Evolutionary conservation across 2,888 invertebrate species (phyloP).

Genomic region (Tinea semifulvella): DNA sequence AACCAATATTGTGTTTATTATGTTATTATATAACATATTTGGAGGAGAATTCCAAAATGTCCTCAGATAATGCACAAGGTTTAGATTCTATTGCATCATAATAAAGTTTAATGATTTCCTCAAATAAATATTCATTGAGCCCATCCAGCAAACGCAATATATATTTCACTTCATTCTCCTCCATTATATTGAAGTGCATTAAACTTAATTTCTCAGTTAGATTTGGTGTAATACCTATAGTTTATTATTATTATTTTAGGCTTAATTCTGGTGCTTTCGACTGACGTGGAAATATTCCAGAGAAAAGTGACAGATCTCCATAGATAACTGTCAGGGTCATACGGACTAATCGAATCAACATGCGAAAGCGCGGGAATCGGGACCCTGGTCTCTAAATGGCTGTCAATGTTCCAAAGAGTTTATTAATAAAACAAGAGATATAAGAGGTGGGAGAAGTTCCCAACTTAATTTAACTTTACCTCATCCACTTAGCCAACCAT

Average conservation of each 20-base stretch:
- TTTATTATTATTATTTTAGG: too few relatives aligned
- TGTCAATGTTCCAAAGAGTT: constrained; percentile 5
- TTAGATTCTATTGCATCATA: constrained; percentile 39
- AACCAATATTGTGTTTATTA: too few relatives aligned
- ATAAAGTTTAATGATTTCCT: constrained; percentile 47
- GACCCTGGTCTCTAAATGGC: too few relatives aligned
- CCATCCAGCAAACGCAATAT: constrained; percentile 46
- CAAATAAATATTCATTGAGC: constrained; percentile 38
- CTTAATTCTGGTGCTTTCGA: too few relatives aligned
- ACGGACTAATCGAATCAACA: too few relatives aligned
- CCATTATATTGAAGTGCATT: constrained; percentile 31
- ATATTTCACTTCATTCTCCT: constrained; percentile 54
- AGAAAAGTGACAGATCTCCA: too few relatives aligned
- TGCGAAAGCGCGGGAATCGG: too few relatives aligned
- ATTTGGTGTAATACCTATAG: too few relatives aligned
- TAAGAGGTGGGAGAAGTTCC: not conserved
- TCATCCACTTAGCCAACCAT: not conserved
- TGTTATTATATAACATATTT: too few relatives aligned
- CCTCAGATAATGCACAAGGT: constrained; percentile 34
- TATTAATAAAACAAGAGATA: not conserved
- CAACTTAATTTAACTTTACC: constrained; percentile 4
- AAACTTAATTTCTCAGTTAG: too few relatives aligned
- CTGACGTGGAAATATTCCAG: too few relatives aligned
- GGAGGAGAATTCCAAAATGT: constrained; percentile 46
- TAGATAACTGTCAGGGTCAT: too few relatives aligned